These are phyloP conservation scores for Cyclophora albipunctata DNA, from an alignment of 2,888 invertebrate genomes.

Conservation along the genomic window DNA sequence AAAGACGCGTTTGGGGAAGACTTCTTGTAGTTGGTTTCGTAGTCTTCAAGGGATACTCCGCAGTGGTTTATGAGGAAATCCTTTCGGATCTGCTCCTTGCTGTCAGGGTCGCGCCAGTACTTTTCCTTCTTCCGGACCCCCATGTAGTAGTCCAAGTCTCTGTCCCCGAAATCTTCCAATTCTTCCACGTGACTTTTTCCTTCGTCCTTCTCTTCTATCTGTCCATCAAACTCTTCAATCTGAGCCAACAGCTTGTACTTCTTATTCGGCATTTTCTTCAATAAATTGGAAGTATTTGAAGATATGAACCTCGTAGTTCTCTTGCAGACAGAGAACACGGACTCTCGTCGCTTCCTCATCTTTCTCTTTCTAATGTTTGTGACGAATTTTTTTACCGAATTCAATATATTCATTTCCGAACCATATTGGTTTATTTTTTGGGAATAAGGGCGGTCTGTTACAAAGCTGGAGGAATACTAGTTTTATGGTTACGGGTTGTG, in stretches of 20 bases:
- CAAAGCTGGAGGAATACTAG: constrained; percentile 47
- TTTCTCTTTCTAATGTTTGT: constrained; percentile 27
- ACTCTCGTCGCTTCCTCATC: constrained; percentile 53
- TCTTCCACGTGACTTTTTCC: constrained; percentile 24
- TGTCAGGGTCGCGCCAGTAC: constrained; percentile 59
- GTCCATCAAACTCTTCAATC: constrained; percentile 25
- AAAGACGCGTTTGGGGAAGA: constrained; percentile 32
- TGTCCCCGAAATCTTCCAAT: constrained; percentile 47
- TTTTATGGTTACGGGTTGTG: constrained; percentile 46
- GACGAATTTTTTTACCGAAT: neutral
- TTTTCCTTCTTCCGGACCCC: constrained; percentile 57
- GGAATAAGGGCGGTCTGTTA: constrained; percentile 38
- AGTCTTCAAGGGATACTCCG: constrained; percentile 58
- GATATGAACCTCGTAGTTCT: constrained; percentile 64
- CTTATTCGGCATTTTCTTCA: constrained; percentile 52
- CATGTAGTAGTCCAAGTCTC: constrained; percentile 61
- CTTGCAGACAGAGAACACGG: constrained; percentile 58
- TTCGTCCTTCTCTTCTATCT: constrained; percentile 37
- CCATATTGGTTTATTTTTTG: neutral
- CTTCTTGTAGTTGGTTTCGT: constrained; percentile 46
- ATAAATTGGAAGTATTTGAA: constrained; percentile 48
- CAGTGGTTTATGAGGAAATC: constrained; percentile 64
- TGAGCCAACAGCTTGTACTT: constrained; percentile 39
- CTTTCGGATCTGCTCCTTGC: constrained; percentile 58
- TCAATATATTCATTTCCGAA: neutral